Base-by-base conservation (phyloP, 2,113 vertebrate genomes). In the Sphaerodactylus townsendi region DNA sequence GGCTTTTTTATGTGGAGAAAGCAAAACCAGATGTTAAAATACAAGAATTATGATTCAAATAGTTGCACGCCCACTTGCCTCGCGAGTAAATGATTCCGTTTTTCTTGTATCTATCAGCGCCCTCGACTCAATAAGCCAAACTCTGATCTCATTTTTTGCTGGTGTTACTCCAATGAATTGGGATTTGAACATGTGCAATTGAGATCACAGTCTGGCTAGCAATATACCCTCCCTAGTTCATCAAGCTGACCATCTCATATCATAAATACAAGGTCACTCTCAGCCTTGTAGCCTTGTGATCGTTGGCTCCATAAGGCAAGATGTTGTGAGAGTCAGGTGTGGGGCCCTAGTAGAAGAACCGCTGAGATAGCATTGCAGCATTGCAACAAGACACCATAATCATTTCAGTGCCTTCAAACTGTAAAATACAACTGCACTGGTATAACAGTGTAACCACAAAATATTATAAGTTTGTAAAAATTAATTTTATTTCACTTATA, bases 21-120 rank as follows among this genome's bases (percentile, higher is more conserved):
- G 81, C 66, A 88, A 93, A 93, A 33, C 76, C 94, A 92, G 93
- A 90, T 92, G 93, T 84, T 93, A 76, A 81, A 77, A 86, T 28
- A 62, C 77, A 65, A 84, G 75, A 87, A 82, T 69, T 66, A 90
- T 73, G 53, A 79, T 64, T 79, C 87, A 88, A 86, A 15, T 85
- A 82, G 79, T 88, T 77, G 85, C 84, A 85, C 23, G 64, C 0
- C 4, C 81, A 14, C 85, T 0, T 0, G 64, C 88, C 89, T 90
- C 90, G 85, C 81, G 87, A 3, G 70, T 75, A 80, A 91, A 88
- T n/a, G n/a, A n/a, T 82, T 65, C 66, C 83, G 77, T 56, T 15
- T 81, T 79, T 82, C 68, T 70, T 56, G 79, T 76, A 80, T 77
- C 76, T 88, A 76, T 84, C 74, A 86, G 88, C 89, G 77, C 68